phyloP scores from a whole-genome alignment of 2,113 vertebrate species.

The Poicephalus meyeri region DNA sequence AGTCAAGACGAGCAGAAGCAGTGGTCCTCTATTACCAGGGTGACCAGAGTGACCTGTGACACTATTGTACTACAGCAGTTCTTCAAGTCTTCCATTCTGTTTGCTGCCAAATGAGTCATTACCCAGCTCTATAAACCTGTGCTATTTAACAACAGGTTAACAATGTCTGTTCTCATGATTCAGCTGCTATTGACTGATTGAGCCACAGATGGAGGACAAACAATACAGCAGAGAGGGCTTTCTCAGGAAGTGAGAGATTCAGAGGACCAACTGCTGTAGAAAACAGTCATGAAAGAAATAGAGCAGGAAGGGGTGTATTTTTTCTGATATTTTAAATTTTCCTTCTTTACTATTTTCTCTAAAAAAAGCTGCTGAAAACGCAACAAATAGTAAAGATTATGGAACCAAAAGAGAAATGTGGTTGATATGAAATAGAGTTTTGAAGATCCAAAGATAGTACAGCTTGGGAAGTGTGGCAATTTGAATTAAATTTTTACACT shows the following conservation, averaged over 20 bases:
- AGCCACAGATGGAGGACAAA: background rate
- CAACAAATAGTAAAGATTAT: background rate
- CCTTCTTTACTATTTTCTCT: background rate
- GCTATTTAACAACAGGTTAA: background rate
- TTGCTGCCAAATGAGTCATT: background rate
- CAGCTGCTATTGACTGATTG: rapidly evolving
- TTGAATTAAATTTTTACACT: background rate
- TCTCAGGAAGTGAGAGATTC: background rate
- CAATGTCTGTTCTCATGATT: background rate
- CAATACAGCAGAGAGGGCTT: background rate
- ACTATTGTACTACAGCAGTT: background rate
- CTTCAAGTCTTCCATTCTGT: background rate
- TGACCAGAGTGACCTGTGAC: background rate
- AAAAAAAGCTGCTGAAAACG: background rate
- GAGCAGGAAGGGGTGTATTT: background rate
- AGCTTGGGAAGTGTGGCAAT: background rate
- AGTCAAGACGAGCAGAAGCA: background rate
- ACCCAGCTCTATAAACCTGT: background rate
- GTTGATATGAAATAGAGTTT: background rate
- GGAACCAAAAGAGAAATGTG: background rate
- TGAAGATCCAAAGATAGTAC: background rate
- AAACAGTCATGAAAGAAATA: background rate
- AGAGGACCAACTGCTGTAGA: background rate
- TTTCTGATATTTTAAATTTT: background rate
- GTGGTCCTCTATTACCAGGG: background rate